These are phyloP conservation scores for Scaptomyza polygonia DNA, from an alignment of 2,888 invertebrate species.

Conservation along the genomic window DNA sequence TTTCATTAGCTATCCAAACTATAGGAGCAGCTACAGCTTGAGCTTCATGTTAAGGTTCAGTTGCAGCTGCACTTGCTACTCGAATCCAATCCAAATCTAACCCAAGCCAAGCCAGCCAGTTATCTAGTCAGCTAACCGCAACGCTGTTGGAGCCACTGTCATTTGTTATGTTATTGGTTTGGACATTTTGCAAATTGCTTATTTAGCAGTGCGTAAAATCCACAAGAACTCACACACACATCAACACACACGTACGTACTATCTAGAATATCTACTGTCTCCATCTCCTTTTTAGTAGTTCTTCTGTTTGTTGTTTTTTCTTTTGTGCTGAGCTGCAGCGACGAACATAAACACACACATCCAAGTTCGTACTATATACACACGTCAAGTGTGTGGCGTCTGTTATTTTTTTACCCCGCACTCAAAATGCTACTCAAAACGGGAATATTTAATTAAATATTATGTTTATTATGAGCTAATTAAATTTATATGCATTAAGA, in stretches of 20 bases:
- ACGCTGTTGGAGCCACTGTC: constrained; percentile 66
- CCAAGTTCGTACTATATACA: constrained; percentile 20
- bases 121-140: constrained; percentile 60
- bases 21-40: constrained; percentile 4
- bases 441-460: not conserved
- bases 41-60: constrained; percentile 20
- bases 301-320: not conserved
- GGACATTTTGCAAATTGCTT: constrained; percentile 84
- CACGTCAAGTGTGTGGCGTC: constrained; percentile 44
- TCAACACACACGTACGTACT: constrained; percentile 1
- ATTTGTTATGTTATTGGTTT: constrained; percentile 83
- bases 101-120: constrained; percentile 32
- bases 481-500: not conserved
- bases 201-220: constrained; percentile 83
- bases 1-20: constrained; percentile 59
- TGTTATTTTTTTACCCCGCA: constrained; percentile 48
- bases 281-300: constrained; percentile 22
- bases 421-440: not conserved
- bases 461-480: not conserved
- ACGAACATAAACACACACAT: constrained; percentile 33
- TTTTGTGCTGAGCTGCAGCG: constrained; percentile 33
- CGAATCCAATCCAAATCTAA: constrained; percentile 3
- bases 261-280: constrained; percentile 20
- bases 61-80: constrained; percentile 31
- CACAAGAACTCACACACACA: constrained; percentile 47